Percentiles rank a stretch among this genome's conserved stretches.
These are phyloP conservation scores for Saccostrea cuccullata DNA, from an alignment of 1,140 invertebrate species.

Conservation along the genomic window DNA sequence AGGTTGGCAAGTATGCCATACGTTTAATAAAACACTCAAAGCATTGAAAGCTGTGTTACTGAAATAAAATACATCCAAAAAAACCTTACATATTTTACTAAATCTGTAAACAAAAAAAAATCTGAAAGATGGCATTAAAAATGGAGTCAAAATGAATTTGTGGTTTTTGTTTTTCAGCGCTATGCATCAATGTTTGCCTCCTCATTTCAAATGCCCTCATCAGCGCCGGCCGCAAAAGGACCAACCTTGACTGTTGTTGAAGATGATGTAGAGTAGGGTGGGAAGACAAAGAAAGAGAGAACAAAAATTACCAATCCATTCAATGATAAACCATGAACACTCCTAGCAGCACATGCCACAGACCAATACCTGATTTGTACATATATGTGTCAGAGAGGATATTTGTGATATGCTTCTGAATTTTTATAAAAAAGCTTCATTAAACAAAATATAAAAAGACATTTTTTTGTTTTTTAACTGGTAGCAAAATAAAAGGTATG, in stretches of 20 bases:
- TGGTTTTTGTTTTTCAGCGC: slow-evolving; percentile 1
- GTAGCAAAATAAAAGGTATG: not conserved
- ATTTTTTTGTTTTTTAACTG: not conserved
- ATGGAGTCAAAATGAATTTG: not conserved
- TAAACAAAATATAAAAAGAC: not conserved
- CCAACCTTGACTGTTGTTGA: not conserved
- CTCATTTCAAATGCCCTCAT: not conserved
- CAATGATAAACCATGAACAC: not conserved
- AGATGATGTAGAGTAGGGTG: not conserved
- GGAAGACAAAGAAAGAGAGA: not conserved
- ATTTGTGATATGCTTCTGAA: not conserved
- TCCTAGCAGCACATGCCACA: not conserved
- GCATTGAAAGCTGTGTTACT: too few relatives aligned
- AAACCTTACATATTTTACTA: too few relatives aligned
- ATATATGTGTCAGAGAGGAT: not conserved
- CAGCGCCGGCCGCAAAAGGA: not conserved
- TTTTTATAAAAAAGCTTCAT: not conserved
- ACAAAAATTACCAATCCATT: not conserved
- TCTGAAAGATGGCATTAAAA: not conserved
- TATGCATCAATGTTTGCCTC: slow-evolving; percentile 22
- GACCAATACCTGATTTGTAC: not conserved
- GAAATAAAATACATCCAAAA: too few relatives aligned
- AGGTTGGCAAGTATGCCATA: too few relatives aligned
- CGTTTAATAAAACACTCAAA: too few relatives aligned
- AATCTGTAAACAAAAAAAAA: not conserved